phyloP scores from a whole-genome alignment of 2,888 invertebrate genomes.

The Caenorhabditis sp. region DNA sequence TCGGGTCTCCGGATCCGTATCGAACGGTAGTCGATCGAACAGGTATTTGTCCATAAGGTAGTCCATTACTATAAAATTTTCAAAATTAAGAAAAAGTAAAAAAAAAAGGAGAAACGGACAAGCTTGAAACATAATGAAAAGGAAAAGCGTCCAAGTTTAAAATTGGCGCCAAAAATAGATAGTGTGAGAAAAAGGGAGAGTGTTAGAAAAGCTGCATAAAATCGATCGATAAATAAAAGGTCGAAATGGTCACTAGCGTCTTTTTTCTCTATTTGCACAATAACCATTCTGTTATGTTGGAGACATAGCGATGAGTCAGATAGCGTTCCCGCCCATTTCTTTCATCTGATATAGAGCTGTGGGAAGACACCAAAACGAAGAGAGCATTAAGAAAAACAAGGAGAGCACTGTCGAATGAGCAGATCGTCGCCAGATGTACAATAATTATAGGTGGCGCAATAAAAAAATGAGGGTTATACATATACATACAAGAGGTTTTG shows the following conservation, averaged over 20 bases:
- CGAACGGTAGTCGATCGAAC: slow-evolving; percentile 64
- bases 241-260: not conserved
- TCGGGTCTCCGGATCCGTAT: slow-evolving; percentile 58
- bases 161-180: slow-evolving; percentile 7
- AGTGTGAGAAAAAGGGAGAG: not conserved
- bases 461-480: too few relatives aligned
- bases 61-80: slow-evolving; percentile 41
- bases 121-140: too few relatives aligned
- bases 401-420: not conserved
- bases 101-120: not conserved
- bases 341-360: not conserved
- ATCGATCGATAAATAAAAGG: not conserved
- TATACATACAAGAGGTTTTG: too few relatives aligned
- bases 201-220: slow-evolving; percentile 1
- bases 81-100: not conserved
- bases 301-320: slow-evolving; percentile 1
- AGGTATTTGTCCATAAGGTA: slow-evolving; percentile 61
- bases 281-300: not conserved
- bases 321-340: not conserved
- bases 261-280: not conserved
- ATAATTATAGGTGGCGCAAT: too few relatives aligned
- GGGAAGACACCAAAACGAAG: not conserved
- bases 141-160: too few relatives aligned
- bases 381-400: not conserved
- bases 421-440: too few relatives aligned